Evolutionary conservation across 2,888 invertebrate species (phyloP).

Genomic region (Hydropsyche betteni): DNA sequence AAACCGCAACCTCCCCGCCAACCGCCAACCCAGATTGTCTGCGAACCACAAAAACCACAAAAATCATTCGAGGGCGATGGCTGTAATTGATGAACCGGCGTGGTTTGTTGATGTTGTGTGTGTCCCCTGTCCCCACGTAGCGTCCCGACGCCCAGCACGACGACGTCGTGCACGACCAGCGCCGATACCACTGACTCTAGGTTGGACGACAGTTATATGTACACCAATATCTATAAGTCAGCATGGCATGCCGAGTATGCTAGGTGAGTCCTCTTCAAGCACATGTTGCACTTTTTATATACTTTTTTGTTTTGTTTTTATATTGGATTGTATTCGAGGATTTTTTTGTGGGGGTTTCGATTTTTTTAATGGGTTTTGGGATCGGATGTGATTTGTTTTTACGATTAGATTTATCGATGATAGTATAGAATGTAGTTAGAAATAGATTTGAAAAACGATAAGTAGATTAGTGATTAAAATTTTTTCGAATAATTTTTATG

Average conservation of each 20-base stretch:
- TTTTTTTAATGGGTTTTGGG: no score
- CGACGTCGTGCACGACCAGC: conserved; percentile 47
- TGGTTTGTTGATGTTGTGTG: conserved; percentile 42
- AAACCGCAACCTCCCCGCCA: no score
- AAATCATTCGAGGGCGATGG: neutral
- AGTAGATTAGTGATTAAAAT: no score
- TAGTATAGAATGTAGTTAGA: no score
- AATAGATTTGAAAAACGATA: no score
- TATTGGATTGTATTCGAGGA: no score
- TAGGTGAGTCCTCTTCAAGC: conserved; percentile 64
- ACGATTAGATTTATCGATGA: no score
- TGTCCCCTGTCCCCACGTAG: conserved; percentile 43
- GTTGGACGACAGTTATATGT: conserved; percentile 49
- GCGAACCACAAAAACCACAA: no score
- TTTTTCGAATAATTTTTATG: no score
- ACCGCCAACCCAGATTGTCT: neutral
- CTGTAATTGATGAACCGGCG: conserved; percentile 31
- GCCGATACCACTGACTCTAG: conserved; percentile 45
- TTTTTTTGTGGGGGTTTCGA: no score
- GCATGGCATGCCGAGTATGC: conserved; percentile 73
- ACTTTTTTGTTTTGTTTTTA: conserved; percentile 50
- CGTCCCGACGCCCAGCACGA: conserved; percentile 45
- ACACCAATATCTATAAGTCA: conserved; percentile 57
- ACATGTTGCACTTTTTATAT: conserved; percentile 31
- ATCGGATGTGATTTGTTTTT: no score